These are phyloP conservation scores for Philereme transversata DNA, from an alignment of 2,888 invertebrate genomes.

Conservation along the genomic window DNA sequence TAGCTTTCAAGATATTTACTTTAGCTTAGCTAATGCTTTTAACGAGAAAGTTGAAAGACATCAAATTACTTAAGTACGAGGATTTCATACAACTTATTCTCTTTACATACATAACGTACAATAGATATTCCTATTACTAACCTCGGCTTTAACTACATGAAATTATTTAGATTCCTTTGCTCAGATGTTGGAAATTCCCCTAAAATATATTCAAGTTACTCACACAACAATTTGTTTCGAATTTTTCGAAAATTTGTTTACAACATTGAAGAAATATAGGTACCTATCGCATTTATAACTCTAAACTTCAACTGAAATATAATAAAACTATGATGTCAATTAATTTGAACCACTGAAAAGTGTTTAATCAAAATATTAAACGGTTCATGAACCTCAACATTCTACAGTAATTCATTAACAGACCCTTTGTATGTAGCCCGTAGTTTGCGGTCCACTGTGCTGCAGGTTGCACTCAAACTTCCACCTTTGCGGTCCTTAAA, in stretches of 20 bases:
- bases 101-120: background rate
- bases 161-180: background rate
- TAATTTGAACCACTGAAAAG: slow-evolving; percentile 13
- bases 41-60: slow-evolving; percentile 10
- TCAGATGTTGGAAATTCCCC: background rate
- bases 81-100: background rate
- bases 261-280: background rate
- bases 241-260: background rate
- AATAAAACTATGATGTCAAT: slow-evolving; percentile 5
- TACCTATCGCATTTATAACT: background rate
- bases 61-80: slow-evolving; percentile 1
- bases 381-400: slow-evolving; percentile 32
- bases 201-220: slow-evolving; percentile 1
- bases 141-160: background rate
- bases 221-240: background rate
- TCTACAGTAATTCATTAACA: slow-evolving; percentile 53
- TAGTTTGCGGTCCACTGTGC: slow-evolving; percentile 53
- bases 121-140: background rate
- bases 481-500: slow-evolving; percentile 63
- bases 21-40: slow-evolving; percentile 12
- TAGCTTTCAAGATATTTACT: slow-evolving; percentile 15
- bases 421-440: slow-evolving; percentile 50
- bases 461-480: slow-evolving; percentile 61
- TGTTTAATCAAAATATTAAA: slow-evolving; percentile 22
- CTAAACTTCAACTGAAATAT: background rate